phyloP scores from a whole-genome alignment of 1,140 invertebrate species.

The Microplitis demolitor region DNA sequence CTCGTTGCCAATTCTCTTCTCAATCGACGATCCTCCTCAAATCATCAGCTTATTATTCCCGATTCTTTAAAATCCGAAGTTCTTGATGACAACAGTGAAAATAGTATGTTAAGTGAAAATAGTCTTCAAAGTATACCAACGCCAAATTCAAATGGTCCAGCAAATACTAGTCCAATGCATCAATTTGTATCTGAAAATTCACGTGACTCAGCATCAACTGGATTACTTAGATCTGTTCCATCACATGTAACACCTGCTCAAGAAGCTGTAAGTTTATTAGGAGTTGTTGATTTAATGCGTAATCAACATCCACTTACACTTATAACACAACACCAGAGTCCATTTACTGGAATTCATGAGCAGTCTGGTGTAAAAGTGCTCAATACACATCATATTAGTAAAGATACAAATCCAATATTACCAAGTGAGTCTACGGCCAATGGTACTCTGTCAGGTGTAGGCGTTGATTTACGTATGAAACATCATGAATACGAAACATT shows the following conservation, averaged over 20 bases:
- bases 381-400: constrained; percentile 56
- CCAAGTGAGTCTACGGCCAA: constrained; percentile 46
- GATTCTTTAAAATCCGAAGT: constrained; percentile 72
- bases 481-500: constrained; percentile 51
- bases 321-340: constrained; percentile 41
- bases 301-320: constrained; percentile 50
- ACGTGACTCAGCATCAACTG: constrained; percentile 43
- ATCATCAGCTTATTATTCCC: constrained; percentile 55
- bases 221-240: constrained; percentile 39
- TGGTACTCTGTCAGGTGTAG: constrained; percentile 43
- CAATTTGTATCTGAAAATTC: constrained; percentile 53
- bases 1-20: constrained; percentile 49
- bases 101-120: constrained; percentile 63
- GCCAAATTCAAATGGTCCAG: constrained; percentile 35
- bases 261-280: constrained; percentile 48
- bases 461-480: constrained; percentile 58
- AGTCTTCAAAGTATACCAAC: constrained; percentile 54
- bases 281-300: constrained; percentile 54
- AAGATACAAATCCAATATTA: constrained; percentile 59
- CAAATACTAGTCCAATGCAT: constrained; percentile 47
- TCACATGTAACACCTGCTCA: constrained; percentile 43
- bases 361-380: constrained; percentile 52
- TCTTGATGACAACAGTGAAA: constrained; percentile 72
- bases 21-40: constrained; percentile 50
- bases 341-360: constrained; percentile 52